phyloP scores from a whole-genome alignment of 1,140 invertebrate genomes.

The Papilio polyxenes region DNA sequence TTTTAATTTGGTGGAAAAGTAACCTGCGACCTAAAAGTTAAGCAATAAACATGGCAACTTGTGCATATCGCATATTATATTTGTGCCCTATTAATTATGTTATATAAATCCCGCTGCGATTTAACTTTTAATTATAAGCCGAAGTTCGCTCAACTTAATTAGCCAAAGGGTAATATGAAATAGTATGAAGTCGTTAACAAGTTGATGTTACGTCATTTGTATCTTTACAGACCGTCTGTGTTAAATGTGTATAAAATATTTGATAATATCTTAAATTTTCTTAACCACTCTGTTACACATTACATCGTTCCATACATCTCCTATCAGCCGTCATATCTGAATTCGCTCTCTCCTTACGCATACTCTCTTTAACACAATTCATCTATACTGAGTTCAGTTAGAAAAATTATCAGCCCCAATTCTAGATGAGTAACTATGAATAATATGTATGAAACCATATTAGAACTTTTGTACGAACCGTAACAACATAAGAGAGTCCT shows the following conservation, averaged over 20 bases:
- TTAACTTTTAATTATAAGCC: slow-evolving; percentile 13
- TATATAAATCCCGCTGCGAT: neutral
- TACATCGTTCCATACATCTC: too few species aligned
- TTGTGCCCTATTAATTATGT: neutral
- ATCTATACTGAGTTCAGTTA: too few species aligned
- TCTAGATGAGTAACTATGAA: too few species aligned
- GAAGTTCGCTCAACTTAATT: neutral
- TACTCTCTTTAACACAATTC: too few species aligned
- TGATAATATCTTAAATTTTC: too few species aligned
- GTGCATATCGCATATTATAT: neutral
- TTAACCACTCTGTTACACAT: too few species aligned
- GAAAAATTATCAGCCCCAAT: too few species aligned
- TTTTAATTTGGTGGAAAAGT: neutral
- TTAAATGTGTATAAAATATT: neutral
- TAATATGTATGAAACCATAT: too few species aligned
- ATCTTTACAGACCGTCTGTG: slow-evolving; percentile 1
- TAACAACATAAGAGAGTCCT: slow-evolving; percentile 86
- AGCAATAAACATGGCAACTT: neutral
- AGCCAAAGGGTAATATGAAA: neutral
- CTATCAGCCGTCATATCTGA: too few species aligned
- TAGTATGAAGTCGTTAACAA: slow-evolving; percentile 3
- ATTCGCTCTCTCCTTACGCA: too few species aligned
- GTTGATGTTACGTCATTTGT: neutral
- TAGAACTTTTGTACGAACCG: slow-evolving; percentile 80
- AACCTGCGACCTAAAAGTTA: neutral